Evolutionary conservation across 2,888 invertebrate species (phyloP).

Genomic region (Coronaproctus castanopsis): DNA sequence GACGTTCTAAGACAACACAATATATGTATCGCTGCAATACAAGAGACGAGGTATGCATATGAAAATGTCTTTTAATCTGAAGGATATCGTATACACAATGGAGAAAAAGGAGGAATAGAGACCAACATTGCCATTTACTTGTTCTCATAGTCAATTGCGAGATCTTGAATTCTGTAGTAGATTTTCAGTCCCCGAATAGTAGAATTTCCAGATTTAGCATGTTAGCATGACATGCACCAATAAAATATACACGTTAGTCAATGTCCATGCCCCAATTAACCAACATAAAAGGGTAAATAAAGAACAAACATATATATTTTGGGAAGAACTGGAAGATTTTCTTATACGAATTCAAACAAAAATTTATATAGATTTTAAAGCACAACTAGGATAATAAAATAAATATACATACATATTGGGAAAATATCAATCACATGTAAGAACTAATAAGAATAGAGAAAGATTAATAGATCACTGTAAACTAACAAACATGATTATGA

Average conservation of each 20-base stretch:
- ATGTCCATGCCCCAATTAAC: background rate
- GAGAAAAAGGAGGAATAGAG: background rate
- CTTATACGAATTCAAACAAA: background rate
- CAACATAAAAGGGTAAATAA: background rate
- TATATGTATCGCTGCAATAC: background rate
- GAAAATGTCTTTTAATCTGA: background rate
- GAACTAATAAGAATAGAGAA: background rate
- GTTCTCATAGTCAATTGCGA: too few species aligned
- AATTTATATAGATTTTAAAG: background rate
- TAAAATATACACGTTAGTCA: background rate
- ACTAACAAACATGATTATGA: background rate
- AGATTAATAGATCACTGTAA: background rate
- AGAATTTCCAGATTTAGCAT: background rate
- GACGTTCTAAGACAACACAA: background rate
- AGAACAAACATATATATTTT: background rate
- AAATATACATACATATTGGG: background rate
- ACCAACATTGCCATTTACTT: background rate
- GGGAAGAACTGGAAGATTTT: background rate
- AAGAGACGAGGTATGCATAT: background rate
- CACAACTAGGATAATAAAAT: background rate
- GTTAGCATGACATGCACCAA: background rate
- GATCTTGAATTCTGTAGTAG: too few species aligned
- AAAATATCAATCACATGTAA: background rate
- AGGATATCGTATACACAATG: background rate
- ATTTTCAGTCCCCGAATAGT: background rate